Percentiles rank a stretch among this genome's conserved stretches.
phyloP scores from a whole-genome alignment of 2,888 invertebrate genomes.

The Colostygia pectinataria region DNA sequence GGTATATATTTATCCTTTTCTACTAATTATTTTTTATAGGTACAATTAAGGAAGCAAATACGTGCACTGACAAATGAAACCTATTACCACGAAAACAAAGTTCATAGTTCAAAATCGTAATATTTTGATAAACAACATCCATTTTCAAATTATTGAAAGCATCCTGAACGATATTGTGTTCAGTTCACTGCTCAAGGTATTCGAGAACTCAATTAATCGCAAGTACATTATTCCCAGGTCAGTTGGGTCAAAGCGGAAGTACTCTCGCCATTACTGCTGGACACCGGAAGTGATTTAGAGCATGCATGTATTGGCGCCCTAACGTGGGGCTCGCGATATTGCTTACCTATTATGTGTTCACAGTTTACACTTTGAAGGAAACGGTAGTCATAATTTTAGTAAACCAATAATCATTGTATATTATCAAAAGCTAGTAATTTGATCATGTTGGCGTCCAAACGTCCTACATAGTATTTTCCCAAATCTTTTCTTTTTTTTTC shows the following conservation, averaged over 20 bases:
- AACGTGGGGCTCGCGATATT: conserved; percentile 4
- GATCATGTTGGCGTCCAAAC: too few relatives aligned
- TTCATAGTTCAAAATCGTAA: not conserved
- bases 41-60: too few relatives aligned
- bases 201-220: conserved; percentile 48
- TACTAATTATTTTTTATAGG: too few relatives aligned
- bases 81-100: not conserved
- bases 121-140: not conserved
- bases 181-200: not conserved
- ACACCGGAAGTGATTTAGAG: conserved; percentile 59
- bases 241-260: conserved; percentile 42
- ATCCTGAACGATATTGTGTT: conserved; percentile 4
- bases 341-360: not conserved
- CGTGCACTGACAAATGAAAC: too few relatives aligned
- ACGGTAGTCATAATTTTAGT: too few relatives aligned
- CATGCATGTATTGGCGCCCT: conserved; percentile 18
- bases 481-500: too few relatives aligned
- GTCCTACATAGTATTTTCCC: too few relatives aligned
- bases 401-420: too few relatives aligned
- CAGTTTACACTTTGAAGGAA: too few relatives aligned
- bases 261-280: conserved; percentile 47
- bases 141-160: not conserved
- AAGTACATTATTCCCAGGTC: conserved; percentile 43
- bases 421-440: too few relatives aligned
- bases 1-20: too few relatives aligned